phyloP scores from a whole-genome alignment of 1,140 invertebrate genomes.

The Zaprionus inermis region DNA sequence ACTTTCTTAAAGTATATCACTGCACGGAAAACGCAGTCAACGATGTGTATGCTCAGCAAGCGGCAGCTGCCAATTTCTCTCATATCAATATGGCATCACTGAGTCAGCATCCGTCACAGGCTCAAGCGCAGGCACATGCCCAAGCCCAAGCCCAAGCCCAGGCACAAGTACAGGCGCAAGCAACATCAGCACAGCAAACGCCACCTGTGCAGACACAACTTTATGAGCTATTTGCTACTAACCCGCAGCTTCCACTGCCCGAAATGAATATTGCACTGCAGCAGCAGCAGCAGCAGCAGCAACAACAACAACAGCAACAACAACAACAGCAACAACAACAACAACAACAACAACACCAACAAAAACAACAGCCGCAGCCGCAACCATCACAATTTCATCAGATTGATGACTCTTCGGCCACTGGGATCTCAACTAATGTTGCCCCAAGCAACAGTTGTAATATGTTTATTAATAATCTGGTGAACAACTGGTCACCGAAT shows the following conservation, averaged over 20 bases:
- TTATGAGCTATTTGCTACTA: slow-evolving; percentile 77
- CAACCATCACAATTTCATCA: slow-evolving; percentile 49
- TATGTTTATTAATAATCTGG: slow-evolving; percentile 88
- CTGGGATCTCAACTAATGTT: slow-evolving; percentile 11
- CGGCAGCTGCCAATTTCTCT: slow-evolving; percentile 53
- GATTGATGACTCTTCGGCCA: slow-evolving; percentile 30
- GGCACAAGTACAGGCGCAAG: slow-evolving; percentile 16
- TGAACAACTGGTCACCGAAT: slow-evolving; percentile 93
- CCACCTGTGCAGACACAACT: slow-evolving; percentile 59
- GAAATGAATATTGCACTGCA: slow-evolving; percentile 54
- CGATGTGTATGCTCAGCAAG: slow-evolving; percentile 50
- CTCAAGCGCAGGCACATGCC: slow-evolving; percentile 12
- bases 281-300: slow-evolving; percentile 36
- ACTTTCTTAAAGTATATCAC: slow-evolving; percentile 81
- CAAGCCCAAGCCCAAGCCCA: slow-evolving; percentile 32
- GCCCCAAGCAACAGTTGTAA: slow-evolving; percentile 54
- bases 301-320: slow-evolving; percentile 33
- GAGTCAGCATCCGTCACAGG: slow-evolving; percentile 51
- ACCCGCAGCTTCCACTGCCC: slow-evolving; percentile 68
- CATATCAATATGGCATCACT: slow-evolving; percentile 72
- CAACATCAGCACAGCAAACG: slow-evolving; percentile 40
- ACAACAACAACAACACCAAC: slow-evolving; percentile 30
- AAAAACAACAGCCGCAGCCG: slow-evolving; percentile 29
- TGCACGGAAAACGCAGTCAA: slow-evolving; percentile 65
- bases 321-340: slow-evolving; percentile 27